Base-by-base conservation (phyloP, 2,888 invertebrate genomes). In the Troides aeacus region DNA sequence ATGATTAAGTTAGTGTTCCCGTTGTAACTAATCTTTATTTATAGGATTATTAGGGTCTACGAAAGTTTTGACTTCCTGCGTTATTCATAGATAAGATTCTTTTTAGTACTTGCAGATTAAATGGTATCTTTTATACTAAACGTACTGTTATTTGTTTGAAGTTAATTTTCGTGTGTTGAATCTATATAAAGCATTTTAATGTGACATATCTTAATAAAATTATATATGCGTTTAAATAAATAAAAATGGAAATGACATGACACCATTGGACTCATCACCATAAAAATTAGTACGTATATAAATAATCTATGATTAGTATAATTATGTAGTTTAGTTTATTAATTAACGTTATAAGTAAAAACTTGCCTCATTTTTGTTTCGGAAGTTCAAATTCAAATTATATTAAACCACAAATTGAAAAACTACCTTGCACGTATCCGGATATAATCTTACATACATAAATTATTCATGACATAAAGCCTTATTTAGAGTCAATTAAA, bases 401-500 rank as follows among this genome's bases (percentile, higher is more conserved):
- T 23, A 15, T 58, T 23, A 66, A 50, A 36, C 30, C 30, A n/a
- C 18, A 66, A 60, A 4, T 60, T 60, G 60, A 53, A 24, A 21
- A 46, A 36, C n/a, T 53, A 53, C 3, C 7, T 23, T 30, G 18
- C 15, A 30, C 18, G n/a, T 53, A 66, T 60, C 59, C 17, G 66
- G 7, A 30, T 21, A 23, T n/a, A 39, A 57, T 5, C 57, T 21
- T 21, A 64, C n/a, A 24, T 18, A 1, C n/a, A 63, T 68, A 57
- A 59, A 62, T 68, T 59, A 59, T 68, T 63, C 63, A 63, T 68
- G 63, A 23, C 50, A 59, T 68, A 24, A 60, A 64, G 53, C 69
- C 69, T 61, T 69, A 64, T 68, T 68, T 60, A 64, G 59, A 60
- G 42, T 64, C 64, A 65, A 69, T 64, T 53, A 63, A 42, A 60